phyloP scores from a whole-genome alignment of 1,140 invertebrate genomes.

The Polyergus mexicanus region DNA sequence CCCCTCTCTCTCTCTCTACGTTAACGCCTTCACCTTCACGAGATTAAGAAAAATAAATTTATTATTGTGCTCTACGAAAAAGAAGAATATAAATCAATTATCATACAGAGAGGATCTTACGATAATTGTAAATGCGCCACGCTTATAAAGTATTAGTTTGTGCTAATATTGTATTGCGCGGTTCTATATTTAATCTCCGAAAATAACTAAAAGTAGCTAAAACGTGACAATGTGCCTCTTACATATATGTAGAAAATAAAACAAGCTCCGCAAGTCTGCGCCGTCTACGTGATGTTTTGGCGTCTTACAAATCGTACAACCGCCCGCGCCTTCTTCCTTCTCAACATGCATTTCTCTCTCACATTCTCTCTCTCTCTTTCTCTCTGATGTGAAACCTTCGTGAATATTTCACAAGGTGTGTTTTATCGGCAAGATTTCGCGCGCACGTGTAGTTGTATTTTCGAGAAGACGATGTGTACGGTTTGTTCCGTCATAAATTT shows the following conservation, averaged over 20 bases:
- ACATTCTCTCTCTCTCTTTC: no score
- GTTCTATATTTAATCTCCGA: neutral
- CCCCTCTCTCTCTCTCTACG: no score
- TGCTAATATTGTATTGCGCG: neutral
- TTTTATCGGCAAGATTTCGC: neutral
- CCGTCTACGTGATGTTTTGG: slow-evolving; percentile 57
- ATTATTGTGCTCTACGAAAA: neutral
- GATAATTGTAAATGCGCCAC: neutral
- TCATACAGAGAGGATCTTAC: no score
- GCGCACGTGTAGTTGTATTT: slow-evolving; percentile 31
- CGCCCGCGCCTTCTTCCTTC: neutral
- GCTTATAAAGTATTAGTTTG: neutral
- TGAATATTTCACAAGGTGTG: slow-evolving; percentile 41
- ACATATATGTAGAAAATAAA: neutral
- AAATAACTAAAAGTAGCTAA: slow-evolving; percentile 8
- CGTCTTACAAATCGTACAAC: slow-evolving; percentile 21
- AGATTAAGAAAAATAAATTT: slow-evolving; percentile 8
- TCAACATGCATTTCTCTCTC: neutral
- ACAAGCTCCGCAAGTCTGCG: neutral
- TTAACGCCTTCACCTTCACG: slow-evolving; percentile 4
- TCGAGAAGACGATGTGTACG: neutral
- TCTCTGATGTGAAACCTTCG: slow-evolving; percentile 22
- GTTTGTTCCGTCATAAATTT: slow-evolving; percentile 11
- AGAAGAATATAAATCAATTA: neutral
- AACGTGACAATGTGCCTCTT: neutral